These are phyloP conservation scores for Phytoseiulus persimilis DNA, from an alignment of 2,888 invertebrate genomes.

Conservation along the genomic window DNA sequence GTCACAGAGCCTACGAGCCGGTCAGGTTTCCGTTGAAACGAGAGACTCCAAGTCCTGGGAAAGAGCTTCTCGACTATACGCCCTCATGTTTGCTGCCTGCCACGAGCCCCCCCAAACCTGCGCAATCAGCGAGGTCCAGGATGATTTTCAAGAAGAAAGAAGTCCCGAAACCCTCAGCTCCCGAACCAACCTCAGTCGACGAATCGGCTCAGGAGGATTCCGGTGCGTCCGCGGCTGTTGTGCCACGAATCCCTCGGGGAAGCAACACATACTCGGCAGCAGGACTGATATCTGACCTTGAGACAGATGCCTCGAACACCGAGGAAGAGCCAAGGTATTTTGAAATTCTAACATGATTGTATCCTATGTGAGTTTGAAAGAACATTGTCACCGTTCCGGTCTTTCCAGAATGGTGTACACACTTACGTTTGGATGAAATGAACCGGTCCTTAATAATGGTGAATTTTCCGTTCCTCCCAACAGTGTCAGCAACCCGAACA, in stretches of 20 bases:
- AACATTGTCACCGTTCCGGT: too few species aligned
- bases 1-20: slow-evolving; percentile 18
- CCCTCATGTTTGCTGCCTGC: background rate
- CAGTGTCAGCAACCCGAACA: slow-evolving; percentile 29
- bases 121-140: background rate
- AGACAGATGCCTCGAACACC: slow-evolving; percentile 28
- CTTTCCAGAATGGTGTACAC: too few species aligned
- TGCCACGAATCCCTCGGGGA: background rate
- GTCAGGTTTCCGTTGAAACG: background rate
- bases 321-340: slow-evolving; percentile 33
- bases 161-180: slow-evolving; percentile 8
- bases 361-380: too few species aligned
- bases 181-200: background rate
- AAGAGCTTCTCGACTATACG: background rate
- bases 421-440: background rate
- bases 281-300: slow-evolving; percentile 9
- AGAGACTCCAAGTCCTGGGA: background rate
- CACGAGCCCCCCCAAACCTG: background rate
- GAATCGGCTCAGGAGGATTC: background rate
- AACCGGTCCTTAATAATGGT: background rate
- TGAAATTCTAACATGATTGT: too few species aligned
- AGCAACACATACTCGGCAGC: slow-evolving; percentile 26
- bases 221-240: background rate
- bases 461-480: background rate
- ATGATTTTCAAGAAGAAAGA: slow-evolving; percentile 24